phyloP scores from a whole-genome alignment of 2,888 invertebrate genomes.

The Mythimna albipuncta region DNA sequence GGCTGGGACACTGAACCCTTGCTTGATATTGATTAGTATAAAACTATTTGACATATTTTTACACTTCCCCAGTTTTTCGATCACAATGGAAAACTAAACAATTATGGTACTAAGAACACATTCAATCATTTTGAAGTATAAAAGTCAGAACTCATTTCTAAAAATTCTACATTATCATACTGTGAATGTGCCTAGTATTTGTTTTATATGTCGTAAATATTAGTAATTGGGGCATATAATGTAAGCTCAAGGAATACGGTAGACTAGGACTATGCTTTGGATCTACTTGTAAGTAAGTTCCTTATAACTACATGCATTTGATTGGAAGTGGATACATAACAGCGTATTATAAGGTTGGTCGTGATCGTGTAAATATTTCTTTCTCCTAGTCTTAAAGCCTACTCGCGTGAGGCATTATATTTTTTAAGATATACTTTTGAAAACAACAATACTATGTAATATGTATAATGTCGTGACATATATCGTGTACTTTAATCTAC shows the following conservation, averaged over 20 bases:
- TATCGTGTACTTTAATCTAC: constrained; percentile 62
- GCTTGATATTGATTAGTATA: constrained; percentile 40
- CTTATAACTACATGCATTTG: constrained; percentile 39
- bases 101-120: constrained; percentile 31
- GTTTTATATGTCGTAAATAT: constrained; percentile 9
- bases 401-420: constrained; percentile 79
- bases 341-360: constrained; percentile 29
- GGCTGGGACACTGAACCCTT: constrained; percentile 6
- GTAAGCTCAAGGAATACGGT: constrained; percentile 59
- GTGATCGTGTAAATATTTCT: constrained; percentile 84
- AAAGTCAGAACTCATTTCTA: not conserved
- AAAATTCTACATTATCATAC: constrained; percentile 13
- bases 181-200: constrained; percentile 40
- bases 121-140: constrained; percentile 16
- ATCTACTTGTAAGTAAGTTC: constrained; percentile 48
- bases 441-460: constrained; percentile 61
- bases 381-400: constrained; percentile 74
- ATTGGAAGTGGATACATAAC: constrained; percentile 24
- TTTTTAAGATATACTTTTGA: constrained; percentile 81
- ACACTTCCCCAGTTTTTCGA: constrained; percentile 27
- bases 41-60: constrained; percentile 43
- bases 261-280: constrained; percentile 55
- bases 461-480: constrained; percentile 50
- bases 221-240: constrained; percentile 45
- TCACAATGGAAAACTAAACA: constrained; percentile 49